phyloP scores from a whole-genome alignment of 2,113 vertebrate species.

The Myrmophylax atrothorax region DNA sequence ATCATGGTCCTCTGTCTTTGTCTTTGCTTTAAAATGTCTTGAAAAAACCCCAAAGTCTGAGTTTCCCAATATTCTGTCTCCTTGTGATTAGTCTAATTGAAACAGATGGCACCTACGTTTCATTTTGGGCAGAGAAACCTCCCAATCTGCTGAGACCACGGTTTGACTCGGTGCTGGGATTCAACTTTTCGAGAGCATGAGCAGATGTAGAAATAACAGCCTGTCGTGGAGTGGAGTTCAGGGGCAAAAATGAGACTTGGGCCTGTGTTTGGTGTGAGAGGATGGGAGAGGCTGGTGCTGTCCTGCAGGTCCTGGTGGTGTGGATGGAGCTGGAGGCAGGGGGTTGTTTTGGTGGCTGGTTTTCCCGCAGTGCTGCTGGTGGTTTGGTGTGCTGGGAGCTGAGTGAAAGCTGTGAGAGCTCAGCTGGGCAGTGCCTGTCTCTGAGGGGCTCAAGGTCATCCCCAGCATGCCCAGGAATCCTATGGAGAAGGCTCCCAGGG shows the following conservation, averaged over 20 bases:
- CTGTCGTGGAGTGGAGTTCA: neutral
- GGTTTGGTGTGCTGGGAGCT: neutral
- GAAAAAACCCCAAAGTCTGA: neutral
- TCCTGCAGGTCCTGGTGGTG: accelerated
- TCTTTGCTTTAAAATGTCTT: neutral
- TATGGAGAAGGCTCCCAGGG: neutral
- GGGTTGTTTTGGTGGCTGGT: neutral
- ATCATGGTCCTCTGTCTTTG: neutral
- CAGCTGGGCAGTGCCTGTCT: accelerated
- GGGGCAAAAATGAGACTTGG: neutral
- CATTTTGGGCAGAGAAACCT: constrained; percentile 36
- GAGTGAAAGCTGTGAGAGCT: neutral
- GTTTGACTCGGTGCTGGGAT: neutral
- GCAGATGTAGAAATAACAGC: neutral
- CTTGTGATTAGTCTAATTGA: constrained; percentile 14
- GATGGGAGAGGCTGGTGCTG: neutral
- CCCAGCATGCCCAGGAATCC: neutral
- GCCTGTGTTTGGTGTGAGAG: neutral
- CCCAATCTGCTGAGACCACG: neutral
- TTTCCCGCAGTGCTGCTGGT: neutral
- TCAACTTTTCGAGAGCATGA: neutral
- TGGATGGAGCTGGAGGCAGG: neutral
- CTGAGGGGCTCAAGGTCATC: neutral
- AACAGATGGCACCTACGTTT: neutral
- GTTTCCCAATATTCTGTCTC: neutral